Evolutionary conservation across 2,888 invertebrate genomes (phyloP).

Genomic region (Heterodera filipjevi): DNA sequence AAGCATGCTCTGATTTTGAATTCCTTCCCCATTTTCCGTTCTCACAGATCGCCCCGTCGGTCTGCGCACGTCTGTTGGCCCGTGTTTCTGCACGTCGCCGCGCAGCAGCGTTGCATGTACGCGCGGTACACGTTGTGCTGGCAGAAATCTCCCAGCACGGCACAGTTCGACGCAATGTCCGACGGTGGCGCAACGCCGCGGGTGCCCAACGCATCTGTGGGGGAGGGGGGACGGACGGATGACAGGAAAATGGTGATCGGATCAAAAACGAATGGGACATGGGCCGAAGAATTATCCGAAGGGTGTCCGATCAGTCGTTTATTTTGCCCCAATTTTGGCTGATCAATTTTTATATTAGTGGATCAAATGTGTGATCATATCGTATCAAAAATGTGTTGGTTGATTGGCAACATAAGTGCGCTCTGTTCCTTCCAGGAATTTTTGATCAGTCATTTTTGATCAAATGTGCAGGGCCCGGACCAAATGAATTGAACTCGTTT

Average conservation of each 20-base stretch:
- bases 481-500: no score
- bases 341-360: no score
- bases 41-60: conserved; percentile 5
- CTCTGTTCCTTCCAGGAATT: no score
- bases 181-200: neutral
- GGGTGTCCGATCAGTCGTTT: no score
- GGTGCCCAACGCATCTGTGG: neutral
- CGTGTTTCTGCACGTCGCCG: neutral
- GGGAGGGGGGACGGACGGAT: neutral
- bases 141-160: neutral
- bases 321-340: no score
- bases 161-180: conserved; percentile 17
- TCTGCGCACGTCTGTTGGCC: conserved; percentile 3
- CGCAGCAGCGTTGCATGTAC: conserved; percentile 3
- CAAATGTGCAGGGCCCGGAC: no score
- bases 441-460: no score
- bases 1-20: no score
- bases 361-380: no score
- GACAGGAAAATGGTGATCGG: neutral
- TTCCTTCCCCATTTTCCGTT: neutral
- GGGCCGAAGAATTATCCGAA: no score
- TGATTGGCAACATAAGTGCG: no score
- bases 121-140: neutral
- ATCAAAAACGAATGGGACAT: no score
- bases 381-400: neutral